Evolutionary conservation across 2,888 invertebrate genomes (phyloP).

Genomic region (Parascotia fuliginaria): DNA sequence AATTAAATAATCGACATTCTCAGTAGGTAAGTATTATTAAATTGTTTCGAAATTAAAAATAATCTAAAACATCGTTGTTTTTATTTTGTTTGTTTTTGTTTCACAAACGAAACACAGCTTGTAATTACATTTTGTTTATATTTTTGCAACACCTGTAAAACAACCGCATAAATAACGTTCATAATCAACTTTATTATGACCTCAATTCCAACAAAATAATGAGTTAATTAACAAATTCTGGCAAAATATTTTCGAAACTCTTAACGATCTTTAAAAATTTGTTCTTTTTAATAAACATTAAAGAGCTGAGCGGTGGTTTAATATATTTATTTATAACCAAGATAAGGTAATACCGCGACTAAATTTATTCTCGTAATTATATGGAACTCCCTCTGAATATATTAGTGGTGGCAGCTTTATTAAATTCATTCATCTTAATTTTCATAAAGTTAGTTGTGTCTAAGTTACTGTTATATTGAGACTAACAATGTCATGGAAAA

Average conservation of each 20-base stretch:
- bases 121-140: neutral
- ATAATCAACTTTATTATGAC: conserved; percentile 28
- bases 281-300: conserved; percentile 45
- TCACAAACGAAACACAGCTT: too few species aligned
- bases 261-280: conserved; percentile 43
- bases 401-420: conserved; percentile 47
- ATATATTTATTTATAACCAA: conserved; percentile 43
- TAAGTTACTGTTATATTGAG: conserved; percentile 33
- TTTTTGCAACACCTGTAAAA: neutral
- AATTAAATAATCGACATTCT: too few species aligned
- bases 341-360: conserved; percentile 26
- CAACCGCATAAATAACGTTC: conserved; percentile 6
- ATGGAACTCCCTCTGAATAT: conserved; percentile 41
- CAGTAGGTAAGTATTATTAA: too few species aligned
- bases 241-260: conserved; percentile 30
- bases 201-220: conserved; percentile 21
- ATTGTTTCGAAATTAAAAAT: too few species aligned
- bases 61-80: too few species aligned
- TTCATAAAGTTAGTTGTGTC: conserved; percentile 37
- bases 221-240: conserved; percentile 43
- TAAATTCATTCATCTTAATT: conserved; percentile 60
- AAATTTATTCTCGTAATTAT: conserved; percentile 57
- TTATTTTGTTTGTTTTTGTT: too few species aligned
- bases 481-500: conserved; percentile 4
- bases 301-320: conserved; percentile 38